Conservation (phyloP, 2,113 vertebrate genomes). For the Semnornis frantzii region DNA sequence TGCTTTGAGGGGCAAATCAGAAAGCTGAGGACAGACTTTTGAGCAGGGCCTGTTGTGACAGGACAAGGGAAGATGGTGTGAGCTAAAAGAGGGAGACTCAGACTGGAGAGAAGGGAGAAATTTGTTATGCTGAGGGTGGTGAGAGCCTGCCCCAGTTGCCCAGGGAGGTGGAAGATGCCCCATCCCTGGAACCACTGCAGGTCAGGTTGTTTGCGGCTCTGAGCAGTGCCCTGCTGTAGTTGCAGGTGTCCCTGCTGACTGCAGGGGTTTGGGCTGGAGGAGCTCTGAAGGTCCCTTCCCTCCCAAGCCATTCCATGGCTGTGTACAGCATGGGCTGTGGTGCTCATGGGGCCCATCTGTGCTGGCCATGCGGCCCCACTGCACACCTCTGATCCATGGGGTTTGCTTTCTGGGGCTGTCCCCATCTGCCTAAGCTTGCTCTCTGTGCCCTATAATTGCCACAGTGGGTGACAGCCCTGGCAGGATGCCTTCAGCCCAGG, state of each 20-base stretch:
- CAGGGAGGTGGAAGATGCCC: too few species aligned
- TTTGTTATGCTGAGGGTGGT: too few species aligned
- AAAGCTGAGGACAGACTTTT: too few species aligned
- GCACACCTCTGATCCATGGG: fast-evolving
- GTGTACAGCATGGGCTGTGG: fast-evolving
- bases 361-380: fast-evolving
- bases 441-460: fast-evolving
- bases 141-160: too few species aligned
- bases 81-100: too few species aligned
- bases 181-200: too few species aligned
- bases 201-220: background rate
- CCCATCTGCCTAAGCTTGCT: fast-evolving
- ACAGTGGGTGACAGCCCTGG: background rate
- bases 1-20: too few species aligned
- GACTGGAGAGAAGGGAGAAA: too few species aligned
- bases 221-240: background rate
- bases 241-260: background rate
- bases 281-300: too few species aligned
- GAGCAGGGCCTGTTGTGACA: too few species aligned
- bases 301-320: too few species aligned
- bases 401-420: background rate
- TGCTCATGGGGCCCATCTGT: fast-evolving
- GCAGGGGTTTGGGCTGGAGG: background rate
- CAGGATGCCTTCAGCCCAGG: fast-evolving
- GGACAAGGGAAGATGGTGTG: too few species aligned